Evolutionary conservation across 2,888 invertebrate genomes (phyloP).

Genomic region (Clitarchus hookeri): DNA sequence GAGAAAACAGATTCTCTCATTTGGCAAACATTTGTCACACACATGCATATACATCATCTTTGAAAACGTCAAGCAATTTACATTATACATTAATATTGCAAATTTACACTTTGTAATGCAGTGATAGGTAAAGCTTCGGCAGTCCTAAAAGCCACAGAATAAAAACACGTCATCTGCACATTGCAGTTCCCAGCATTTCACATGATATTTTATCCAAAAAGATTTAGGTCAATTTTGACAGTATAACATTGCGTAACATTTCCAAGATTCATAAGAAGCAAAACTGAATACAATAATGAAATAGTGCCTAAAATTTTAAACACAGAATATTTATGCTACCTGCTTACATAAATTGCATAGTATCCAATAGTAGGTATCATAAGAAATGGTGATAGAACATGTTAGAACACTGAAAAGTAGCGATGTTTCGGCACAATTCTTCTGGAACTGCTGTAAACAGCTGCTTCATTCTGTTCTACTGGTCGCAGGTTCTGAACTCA

Average conservation of each 20-base stretch:
- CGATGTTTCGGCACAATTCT: not conserved
- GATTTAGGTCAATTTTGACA: too few relatives aligned
- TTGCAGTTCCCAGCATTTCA: not conserved
- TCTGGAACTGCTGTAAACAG: too few relatives aligned
- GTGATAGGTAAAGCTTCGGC: not conserved
- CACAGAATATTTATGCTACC: not conserved
- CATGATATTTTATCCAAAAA: not conserved
- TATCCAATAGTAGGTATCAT: too few relatives aligned
- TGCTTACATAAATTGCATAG: not conserved
- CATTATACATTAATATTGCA: not conserved
- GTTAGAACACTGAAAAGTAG: not conserved
- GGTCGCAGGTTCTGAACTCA: not conserved
- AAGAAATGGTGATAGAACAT: not conserved
- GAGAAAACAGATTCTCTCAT: not conserved
- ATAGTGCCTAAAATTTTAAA: not conserved
- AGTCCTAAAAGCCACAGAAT: not conserved
- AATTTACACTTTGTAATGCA: not conserved
- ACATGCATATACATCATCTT: not conserved
- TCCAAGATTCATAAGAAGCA: not conserved
- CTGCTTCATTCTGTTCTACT: not conserved
- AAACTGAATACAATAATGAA: not conserved
- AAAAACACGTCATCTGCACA: not conserved
- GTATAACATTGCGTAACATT: not conserved
- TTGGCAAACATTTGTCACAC: not conserved
- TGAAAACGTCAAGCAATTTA: not conserved